Evolutionary conservation across 92 coral and sea anemone species (phyloP).

Genomic region (Porites evermanni): DNA sequence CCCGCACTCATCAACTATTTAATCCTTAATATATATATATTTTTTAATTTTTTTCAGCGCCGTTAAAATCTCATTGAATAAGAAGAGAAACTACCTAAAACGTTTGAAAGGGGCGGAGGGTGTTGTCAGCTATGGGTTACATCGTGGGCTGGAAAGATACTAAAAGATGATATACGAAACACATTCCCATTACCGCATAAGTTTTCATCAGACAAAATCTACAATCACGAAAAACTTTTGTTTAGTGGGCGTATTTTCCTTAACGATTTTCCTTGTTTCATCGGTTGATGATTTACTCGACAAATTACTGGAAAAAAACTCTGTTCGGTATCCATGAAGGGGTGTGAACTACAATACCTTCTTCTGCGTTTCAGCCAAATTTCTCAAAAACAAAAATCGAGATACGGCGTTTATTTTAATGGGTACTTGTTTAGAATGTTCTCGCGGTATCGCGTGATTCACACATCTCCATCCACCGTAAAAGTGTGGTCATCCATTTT

Average conservation of each 20-base stretch:
- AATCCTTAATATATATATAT: too few relatives aligned
- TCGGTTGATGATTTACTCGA: background rate
- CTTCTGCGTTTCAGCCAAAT: background rate
- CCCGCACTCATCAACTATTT: too few relatives aligned
- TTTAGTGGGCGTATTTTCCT: background rate
- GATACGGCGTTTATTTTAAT: background rate
- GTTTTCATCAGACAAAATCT: too few relatives aligned
- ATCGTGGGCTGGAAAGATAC: too few relatives aligned
- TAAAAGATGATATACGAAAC: too few relatives aligned
- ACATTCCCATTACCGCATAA: too few relatives aligned
- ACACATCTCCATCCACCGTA: background rate
- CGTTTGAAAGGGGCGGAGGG: too few relatives aligned
- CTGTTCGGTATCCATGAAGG: background rate
- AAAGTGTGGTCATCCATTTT: background rate
- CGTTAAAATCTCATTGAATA: too few relatives aligned
- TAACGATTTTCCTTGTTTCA: background rate
- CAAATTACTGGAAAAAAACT: background rate
- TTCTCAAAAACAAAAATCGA: background rate
- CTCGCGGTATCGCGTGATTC: slow-evolving; percentile 41
- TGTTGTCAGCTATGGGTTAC: too few relatives aligned
- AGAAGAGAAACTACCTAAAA: too few relatives aligned
- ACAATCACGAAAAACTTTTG: background rate
- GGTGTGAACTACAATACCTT: background rate
- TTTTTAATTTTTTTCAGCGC: too few relatives aligned
- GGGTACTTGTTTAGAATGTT: slow-evolving; percentile 29